phyloP scores from a whole-genome alignment of 2,797 vertebrate genomes.

The Echeneis naucrates region DNA sequence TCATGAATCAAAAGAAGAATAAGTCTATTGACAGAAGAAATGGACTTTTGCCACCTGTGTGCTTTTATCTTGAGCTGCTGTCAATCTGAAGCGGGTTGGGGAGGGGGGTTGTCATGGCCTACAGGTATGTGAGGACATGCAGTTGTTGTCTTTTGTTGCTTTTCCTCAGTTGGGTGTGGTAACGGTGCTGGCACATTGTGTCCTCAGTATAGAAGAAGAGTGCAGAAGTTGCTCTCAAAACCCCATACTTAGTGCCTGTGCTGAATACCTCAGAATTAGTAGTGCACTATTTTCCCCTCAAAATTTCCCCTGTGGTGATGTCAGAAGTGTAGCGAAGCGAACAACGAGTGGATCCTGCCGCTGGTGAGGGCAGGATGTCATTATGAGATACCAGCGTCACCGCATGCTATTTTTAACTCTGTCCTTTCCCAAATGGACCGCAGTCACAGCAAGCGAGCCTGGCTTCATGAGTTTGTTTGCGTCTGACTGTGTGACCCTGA shows the following conservation, averaged over 20 bases:
- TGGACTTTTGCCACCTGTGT: constrained; percentile 53
- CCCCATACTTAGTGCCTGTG: constrained; percentile 35
- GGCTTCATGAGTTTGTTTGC: constrained; percentile 32
- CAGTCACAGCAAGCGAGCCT: constrained; percentile 57
- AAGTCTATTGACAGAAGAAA: constrained; percentile 43
- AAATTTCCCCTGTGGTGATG: constrained; percentile 59
- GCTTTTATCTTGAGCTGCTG: constrained; percentile 48
- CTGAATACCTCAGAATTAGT: constrained; percentile 30
- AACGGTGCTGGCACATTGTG: constrained; percentile 43
- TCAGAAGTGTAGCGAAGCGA: constrained; percentile 62
- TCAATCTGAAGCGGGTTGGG: constrained; percentile 30
- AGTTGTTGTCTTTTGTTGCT: constrained; percentile 42
- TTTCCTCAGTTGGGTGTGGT: constrained; percentile 40
- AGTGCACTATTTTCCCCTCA: not conserved
- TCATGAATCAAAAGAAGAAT: constrained; percentile 2
- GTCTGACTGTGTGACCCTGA: constrained; percentile 39
- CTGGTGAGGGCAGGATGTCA: constrained; percentile 74
- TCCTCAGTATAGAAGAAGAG: constrained; percentile 40
- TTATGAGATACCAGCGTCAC: constrained; percentile 76
- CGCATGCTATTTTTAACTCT: constrained; percentile 76
- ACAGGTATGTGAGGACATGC: constrained; percentile 49
- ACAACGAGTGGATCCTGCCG: constrained; percentile 51
- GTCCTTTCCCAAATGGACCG: constrained; percentile 59
- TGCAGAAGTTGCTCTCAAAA: constrained; percentile 30
- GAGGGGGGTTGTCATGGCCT: constrained; percentile 1